Conservation (phyloP, 2,797 vertebrate species). For the Gila robusta region DNA sequence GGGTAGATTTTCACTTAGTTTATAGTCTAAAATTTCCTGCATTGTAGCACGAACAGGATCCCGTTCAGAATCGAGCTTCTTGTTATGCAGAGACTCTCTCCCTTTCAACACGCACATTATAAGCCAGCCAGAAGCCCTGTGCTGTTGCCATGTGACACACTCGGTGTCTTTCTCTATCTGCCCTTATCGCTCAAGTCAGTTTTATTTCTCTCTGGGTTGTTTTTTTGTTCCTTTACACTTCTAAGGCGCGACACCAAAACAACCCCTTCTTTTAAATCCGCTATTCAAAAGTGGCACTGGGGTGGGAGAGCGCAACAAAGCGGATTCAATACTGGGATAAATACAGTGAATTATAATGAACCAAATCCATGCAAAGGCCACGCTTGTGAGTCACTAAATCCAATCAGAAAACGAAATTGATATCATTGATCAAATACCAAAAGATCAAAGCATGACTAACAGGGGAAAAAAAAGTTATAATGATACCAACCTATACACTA, state of each 20-base stretch:
- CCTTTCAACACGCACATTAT: slow-evolving; percentile 25
- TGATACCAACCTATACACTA: background rate
- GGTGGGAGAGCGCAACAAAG: slow-evolving; percentile 13
- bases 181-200: slow-evolving; percentile 33
- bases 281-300: slow-evolving; percentile 43
- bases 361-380: slow-evolving; percentile 22
- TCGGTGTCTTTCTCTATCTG: background rate
- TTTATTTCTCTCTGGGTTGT: slow-evolving; percentile 31
- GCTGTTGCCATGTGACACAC: slow-evolving; percentile 39
- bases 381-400: slow-evolving; percentile 16
- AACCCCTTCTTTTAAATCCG: slow-evolving; percentile 45
- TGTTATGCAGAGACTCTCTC: background rate
- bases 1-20: slow-evolving; percentile 27
- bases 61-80: background rate
- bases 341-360: slow-evolving; percentile 19
- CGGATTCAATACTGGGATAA: background rate
- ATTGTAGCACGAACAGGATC: slow-evolving; percentile 8
- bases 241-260: slow-evolving; percentile 43
- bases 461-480: background rate
- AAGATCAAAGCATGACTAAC: slow-evolving; percentile 5
- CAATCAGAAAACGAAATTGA: background rate
- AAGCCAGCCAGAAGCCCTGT: slow-evolving; percentile 29
- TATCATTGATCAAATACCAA: slow-evolving; percentile 14
- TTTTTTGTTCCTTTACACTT: slow-evolving; percentile 39
- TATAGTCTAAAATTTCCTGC: background rate